phyloP scores from a whole-genome alignment of 53 echinoderm and acorn worm species.

The Apostichopus leukothele region DNA sequence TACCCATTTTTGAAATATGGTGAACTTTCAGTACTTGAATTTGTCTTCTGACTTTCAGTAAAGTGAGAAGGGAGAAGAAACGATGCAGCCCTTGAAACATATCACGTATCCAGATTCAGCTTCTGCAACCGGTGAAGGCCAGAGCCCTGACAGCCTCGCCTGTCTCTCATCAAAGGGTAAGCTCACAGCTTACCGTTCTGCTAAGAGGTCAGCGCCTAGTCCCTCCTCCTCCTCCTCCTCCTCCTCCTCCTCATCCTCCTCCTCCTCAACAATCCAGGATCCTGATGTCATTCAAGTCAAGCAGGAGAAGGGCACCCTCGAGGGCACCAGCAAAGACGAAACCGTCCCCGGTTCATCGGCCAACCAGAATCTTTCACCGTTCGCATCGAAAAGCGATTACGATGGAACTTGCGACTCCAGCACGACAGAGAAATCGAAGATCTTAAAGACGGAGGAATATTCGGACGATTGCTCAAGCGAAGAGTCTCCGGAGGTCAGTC shows the following conservation, averaged over 20 bases:
- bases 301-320: neutral
- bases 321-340: neutral
- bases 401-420: constrained; percentile 26
- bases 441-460: constrained; percentile 17
- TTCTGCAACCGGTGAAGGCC: neutral
- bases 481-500: neutral
- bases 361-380: neutral
- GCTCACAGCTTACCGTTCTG: neutral
- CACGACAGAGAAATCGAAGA: neutral
- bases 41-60: neutral
- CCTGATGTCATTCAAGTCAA: neutral
- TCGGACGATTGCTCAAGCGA: constrained; percentile 24
- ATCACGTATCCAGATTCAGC: neutral
- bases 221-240: neutral
- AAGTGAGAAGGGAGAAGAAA: neutral
- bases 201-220: neutral
- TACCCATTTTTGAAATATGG: no score
- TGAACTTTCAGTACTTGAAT: no score
- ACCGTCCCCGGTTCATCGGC: neutral
- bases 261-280: neutral
- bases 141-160: neutral
- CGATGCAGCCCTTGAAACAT: neutral
- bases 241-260: neutral
- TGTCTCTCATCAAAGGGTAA: neutral
- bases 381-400: neutral